Percentiles rank a stretch among this genome's conserved stretches.
These are phyloP conservation scores for Camponotus floridanus DNA, from an alignment of 1,140 invertebrate genomes.

Conservation along the genomic window DNA sequence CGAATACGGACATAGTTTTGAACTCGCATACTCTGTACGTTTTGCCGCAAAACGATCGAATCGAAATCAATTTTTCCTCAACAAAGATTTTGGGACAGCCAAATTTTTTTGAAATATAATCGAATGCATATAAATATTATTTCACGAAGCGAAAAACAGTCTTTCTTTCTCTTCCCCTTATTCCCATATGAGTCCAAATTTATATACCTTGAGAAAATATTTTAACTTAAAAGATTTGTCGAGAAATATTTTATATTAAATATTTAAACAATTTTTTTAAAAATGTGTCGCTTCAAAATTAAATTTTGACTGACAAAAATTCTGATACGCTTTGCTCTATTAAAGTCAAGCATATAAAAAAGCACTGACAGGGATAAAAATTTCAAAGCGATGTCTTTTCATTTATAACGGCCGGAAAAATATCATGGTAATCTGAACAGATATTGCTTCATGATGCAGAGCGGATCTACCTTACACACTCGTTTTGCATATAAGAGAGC, in stretches of 20 bases:
- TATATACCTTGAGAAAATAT: neutral
- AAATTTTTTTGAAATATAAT: neutral
- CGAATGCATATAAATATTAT: neutral
- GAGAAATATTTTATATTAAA: neutral
- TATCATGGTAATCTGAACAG: conserved; percentile 45
- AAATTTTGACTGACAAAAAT: neutral
- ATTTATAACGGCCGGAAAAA: conserved; percentile 7
- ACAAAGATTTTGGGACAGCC: neutral
- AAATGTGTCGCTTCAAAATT: neutral
- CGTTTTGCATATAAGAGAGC: conserved; percentile 25
- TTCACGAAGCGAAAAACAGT: neutral
- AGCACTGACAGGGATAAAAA: conserved; percentile 29
- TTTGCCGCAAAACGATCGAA: neutral
- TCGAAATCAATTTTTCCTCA: neutral
- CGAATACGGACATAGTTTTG: neutral
- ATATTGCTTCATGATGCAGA: conserved; percentile 26
- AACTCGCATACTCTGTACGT: neutral
- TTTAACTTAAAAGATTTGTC: neutral
- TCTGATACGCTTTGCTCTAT: neutral
- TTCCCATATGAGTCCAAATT: neutral
- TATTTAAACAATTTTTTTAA: neutral
- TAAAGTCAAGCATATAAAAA: neutral
- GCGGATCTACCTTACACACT: conserved; percentile 6
- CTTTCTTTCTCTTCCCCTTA: neutral
- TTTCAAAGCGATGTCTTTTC: conserved; percentile 43